phyloP scores from a whole-genome alignment of 2,888 invertebrate genomes.

The Galerucella pusilla region DNA sequence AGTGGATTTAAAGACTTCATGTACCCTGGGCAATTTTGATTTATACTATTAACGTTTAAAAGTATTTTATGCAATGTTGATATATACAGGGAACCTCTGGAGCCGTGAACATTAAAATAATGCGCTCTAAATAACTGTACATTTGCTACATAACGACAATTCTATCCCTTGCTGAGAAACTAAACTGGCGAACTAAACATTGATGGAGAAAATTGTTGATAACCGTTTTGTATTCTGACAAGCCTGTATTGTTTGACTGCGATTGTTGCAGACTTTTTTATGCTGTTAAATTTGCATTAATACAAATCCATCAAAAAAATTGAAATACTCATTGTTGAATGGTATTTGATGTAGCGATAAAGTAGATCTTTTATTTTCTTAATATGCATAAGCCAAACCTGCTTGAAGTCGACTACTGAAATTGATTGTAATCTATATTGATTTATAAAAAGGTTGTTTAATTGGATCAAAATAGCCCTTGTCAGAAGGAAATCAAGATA shows the following conservation, averaged over 20 bases:
- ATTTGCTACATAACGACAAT: too few species aligned
- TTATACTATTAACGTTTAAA: too few species aligned
- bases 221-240: background rate
- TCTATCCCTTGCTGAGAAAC: too few species aligned
- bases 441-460: constrained; percentile 41
- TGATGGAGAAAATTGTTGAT: too few species aligned
- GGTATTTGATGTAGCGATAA: constrained; percentile 25
- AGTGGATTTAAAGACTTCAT: too few species aligned
- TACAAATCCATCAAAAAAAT: background rate
- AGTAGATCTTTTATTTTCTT: constrained; percentile 24
- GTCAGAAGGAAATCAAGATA: constrained; percentile 35
- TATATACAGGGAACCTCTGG: too few species aligned
- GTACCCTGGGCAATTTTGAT: too few species aligned
- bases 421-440: constrained; percentile 39
- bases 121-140: too few species aligned
- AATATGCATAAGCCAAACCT: constrained; percentile 24
- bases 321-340: constrained; percentile 16
- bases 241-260: background rate
- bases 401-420: constrained; percentile 30
- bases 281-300: background rate
- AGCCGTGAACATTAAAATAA: too few species aligned
- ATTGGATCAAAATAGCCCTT: constrained; percentile 39
- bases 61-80: too few species aligned
- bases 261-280: background rate
- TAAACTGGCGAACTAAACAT: too few species aligned